Evolutionary conservation across 2,797 vertebrate genomes (phyloP), one percentile per base, ranked within the genome.

Genomic region (Syndactyla subalaris): DNA sequence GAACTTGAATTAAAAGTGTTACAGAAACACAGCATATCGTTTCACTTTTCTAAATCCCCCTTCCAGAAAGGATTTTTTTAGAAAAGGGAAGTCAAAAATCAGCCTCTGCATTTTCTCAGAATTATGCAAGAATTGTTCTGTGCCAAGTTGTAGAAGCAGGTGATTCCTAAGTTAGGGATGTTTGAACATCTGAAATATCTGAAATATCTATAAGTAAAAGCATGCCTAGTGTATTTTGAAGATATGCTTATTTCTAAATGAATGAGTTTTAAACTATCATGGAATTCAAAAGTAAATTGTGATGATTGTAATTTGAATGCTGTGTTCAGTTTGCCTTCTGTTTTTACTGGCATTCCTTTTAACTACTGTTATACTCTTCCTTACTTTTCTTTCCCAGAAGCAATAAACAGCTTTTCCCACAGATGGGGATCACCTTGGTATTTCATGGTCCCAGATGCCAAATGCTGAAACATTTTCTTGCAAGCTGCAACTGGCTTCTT

Each of bases 321-420:
- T 94, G 77, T 92, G 49, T 96, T 95, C 87, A 93, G 46, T 77
- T 81, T 95, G 82, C 88, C 92, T 94, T 98, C 93, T 98, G 86
- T 85, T 96, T 95, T 96, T 89, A 84, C 57, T 97, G 92, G 93
- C 75, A 90, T 7, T 20, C 59, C 23, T 93, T 96, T 96, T 95
- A 89, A 85, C 76, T 96, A 89, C 91, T 97, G 80, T 70, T 92
- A 85, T 85, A 86, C 58, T 94, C 91, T 91, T 92, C 90, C 72
- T 85, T 93, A 65, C 46, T 88, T 91, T 95, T 94, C 93, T 96
- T 55, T 26, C 76, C 92, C 61, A 87, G 92, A 96, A 97, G 93
- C 89, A 97, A 84, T 92, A 95, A 97, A 96, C 94, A 97, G 90
- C 84, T 98, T 98, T 96, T 93, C 91, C 93, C 93, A 79, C 95